A percentile compares a stretch with the other conserved stretches of the same genome.
Evolutionary conservation across 2,888 invertebrate species (phyloP).

Genomic region (Xestia c-nigrum): DNA sequence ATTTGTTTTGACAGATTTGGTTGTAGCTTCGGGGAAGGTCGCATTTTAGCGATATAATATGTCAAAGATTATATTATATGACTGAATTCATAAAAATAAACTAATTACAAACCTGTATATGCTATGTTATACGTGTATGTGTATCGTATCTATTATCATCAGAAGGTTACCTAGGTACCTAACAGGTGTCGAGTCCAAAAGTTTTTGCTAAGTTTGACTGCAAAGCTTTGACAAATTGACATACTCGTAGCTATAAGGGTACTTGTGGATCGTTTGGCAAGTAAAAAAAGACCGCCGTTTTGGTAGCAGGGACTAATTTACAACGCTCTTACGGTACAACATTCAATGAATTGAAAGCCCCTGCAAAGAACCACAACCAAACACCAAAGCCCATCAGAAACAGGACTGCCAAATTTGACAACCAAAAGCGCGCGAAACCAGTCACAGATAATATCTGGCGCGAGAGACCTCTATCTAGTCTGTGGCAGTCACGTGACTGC

Average conservation of each 20-base stretch:
- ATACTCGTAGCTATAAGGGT: too few species aligned
- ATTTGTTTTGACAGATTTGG: conserved; percentile 8
- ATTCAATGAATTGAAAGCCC: background rate
- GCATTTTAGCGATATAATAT: background rate
- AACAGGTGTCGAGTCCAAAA: too few species aligned
- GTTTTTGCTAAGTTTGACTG: too few species aligned
- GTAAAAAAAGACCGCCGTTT: background rate
- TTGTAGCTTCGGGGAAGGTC: background rate
- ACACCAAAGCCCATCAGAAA: conserved; percentile 44
- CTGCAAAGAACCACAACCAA: background rate
- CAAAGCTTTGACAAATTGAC: background rate
- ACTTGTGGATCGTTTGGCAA: background rate
- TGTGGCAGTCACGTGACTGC: conserved; percentile 81
- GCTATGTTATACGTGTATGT: too few species aligned
- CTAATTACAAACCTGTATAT: too few species aligned
- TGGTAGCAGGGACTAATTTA: background rate
- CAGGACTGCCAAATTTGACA: conserved; percentile 66
- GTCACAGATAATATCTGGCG: conserved; percentile 85
- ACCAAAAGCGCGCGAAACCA: conserved; percentile 76
- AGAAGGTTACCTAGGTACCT: too few species aligned
- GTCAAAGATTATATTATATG: too few species aligned
- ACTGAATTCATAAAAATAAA: too few species aligned
- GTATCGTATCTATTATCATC: too few species aligned
- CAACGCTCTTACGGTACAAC: background rate
- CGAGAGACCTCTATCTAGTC: conserved; percentile 83